These are phyloP conservation scores for Ormia ochracea DNA, from an alignment of 2,888 invertebrate species.

Conservation along the genomic window DNA sequence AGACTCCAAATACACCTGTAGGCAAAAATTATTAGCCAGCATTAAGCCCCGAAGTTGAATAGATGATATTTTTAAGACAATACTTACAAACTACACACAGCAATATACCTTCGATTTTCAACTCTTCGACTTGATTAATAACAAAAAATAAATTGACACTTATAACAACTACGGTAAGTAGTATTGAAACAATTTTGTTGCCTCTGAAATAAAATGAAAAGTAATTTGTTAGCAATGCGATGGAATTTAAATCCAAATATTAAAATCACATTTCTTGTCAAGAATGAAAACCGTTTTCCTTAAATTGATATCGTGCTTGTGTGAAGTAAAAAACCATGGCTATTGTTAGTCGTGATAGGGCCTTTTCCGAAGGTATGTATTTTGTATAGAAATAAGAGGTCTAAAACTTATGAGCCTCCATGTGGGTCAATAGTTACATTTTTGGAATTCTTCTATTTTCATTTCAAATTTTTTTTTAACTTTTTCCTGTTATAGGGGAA, in stretches of 20 bases:
- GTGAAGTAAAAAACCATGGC: too few relatives aligned
- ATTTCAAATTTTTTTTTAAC: too few relatives aligned
- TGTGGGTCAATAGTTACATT: too few relatives aligned
- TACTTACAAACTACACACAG: constrained; percentile 77
- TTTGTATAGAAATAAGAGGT: too few relatives aligned
- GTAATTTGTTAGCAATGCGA: background rate
- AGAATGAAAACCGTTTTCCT: too few relatives aligned
- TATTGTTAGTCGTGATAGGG: too few relatives aligned
- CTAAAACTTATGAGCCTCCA: too few relatives aligned
- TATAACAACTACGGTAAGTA: constrained; percentile 84
- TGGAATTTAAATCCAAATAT: background rate
- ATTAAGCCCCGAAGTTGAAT: constrained; percentile 5
- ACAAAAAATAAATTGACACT: constrained; percentile 89
- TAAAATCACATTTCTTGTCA: too few relatives aligned
- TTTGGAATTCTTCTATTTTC: too few relatives aligned
- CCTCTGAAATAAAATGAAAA: constrained; percentile 78
- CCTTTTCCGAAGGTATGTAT: too few relatives aligned
- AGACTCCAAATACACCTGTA: constrained; percentile 79
- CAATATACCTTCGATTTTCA: constrained; percentile 76
- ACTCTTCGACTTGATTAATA: constrained; percentile 79
- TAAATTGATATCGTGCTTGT: too few relatives aligned
- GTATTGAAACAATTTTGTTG: constrained; percentile 83
- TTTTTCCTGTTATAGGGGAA: too few relatives aligned
- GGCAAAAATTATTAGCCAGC: background rate
- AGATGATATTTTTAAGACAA: background rate